phyloP scores from a whole-genome alignment of 2,888 invertebrate genomes.

The Heliconius ismenius region DNA sequence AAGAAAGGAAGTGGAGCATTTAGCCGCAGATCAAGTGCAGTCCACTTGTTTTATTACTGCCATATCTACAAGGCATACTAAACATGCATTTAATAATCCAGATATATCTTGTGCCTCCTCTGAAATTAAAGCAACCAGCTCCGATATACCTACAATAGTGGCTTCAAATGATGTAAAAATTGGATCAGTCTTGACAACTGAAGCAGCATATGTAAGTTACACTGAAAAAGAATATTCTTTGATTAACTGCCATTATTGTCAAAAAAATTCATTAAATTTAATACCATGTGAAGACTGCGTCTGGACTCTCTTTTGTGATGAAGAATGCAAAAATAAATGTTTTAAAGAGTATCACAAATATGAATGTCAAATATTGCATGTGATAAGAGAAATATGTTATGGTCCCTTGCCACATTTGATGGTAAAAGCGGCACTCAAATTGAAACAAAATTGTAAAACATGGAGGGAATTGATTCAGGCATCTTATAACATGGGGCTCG shows the following conservation, averaged over 20 bases:
- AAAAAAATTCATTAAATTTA: conserved; percentile 46
- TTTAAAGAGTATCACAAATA: conserved; percentile 45
- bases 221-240: conserved; percentile 24
- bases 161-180: conserved; percentile 48
- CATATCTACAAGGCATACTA: neutral
- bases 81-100: conserved; percentile 35
- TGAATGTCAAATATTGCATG: conserved; percentile 48
- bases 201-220: conserved; percentile 46
- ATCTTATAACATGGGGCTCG: conserved; percentile 41
- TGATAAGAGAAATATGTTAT: conserved; percentile 28
- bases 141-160: conserved; percentile 45
- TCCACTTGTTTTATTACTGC: conserved; percentile 2
- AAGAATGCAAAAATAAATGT: conserved; percentile 45
- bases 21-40: conserved; percentile 5
- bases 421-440: conserved; percentile 47
- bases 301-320: conserved; percentile 48
- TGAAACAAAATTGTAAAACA: conserved; percentile 40
- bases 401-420: conserved; percentile 29
- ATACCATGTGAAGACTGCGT: conserved; percentile 50
- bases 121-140: conserved; percentile 38
- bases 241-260: conserved; percentile 49
- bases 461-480: conserved; percentile 47
- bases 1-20: conserved; percentile 30
- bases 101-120: conserved; percentile 48
- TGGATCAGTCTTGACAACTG: conserved; percentile 49